phyloP scores from a whole-genome alignment of 2,113 vertebrate genomes.

The Leptobrachium leishanense region DNA sequence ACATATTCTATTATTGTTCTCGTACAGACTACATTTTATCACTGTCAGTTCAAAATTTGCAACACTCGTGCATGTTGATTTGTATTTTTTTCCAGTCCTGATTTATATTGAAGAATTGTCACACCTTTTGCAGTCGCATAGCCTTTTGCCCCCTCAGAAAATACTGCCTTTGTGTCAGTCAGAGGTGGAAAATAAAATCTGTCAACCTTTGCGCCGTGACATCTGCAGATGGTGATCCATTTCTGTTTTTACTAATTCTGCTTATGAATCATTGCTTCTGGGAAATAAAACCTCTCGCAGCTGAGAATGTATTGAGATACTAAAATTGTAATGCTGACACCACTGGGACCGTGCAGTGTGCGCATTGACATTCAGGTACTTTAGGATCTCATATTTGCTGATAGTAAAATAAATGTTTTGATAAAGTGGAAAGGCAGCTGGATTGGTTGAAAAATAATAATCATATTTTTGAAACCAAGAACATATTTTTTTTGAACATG shows the following conservation, averaged over 20 bases:
- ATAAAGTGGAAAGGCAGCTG: slow-evolving; percentile 21
- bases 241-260: slow-evolving; percentile 41
- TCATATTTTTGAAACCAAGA: neutral
- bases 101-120: slow-evolving; percentile 18
- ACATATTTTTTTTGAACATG: neutral
- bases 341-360: slow-evolving; percentile 25
- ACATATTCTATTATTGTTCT: slow-evolving; percentile 4
- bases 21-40: slow-evolving; percentile 13
- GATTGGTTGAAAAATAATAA: slow-evolving; percentile 11
- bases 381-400: slow-evolving; percentile 25
- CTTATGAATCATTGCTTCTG: slow-evolving; percentile 44
- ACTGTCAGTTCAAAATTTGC: slow-evolving; percentile 22
- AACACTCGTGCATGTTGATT: slow-evolving; percentile 24
- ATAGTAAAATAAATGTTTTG: slow-evolving; percentile 32
- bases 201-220: slow-evolving; percentile 22
- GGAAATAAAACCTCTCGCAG: slow-evolving; percentile 31
- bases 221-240: slow-evolving; percentile 38
- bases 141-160: slow-evolving; percentile 34
- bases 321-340: slow-evolving; percentile 12
- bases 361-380: slow-evolving; percentile 33
- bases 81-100: neutral
- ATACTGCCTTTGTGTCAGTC: slow-evolving; percentile 35
- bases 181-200: slow-evolving; percentile 37
- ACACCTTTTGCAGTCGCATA: slow-evolving; percentile 21
- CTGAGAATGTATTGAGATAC: slow-evolving; percentile 29